Evolutionary conservation across 2,113 vertebrate species (phyloP), one percentile per base, ranked within the genome.

Genomic region (Lepisosteus oculatus): DNA sequence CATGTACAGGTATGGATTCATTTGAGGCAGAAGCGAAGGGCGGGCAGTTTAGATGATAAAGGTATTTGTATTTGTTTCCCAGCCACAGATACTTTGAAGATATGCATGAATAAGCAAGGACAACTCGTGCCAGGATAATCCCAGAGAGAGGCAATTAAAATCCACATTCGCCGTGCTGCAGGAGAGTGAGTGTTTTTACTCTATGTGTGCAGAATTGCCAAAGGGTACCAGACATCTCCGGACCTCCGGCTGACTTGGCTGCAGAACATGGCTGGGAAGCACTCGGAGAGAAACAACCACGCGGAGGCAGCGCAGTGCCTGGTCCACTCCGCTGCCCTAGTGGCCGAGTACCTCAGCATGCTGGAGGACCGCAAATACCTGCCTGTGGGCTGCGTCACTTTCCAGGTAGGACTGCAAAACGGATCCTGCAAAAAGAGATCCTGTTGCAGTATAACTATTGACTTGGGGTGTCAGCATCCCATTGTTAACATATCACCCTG

Each of bases 221-320:
- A 99, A 74, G 97, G 97, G 66, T 99, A 99, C 83, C 97, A 99
- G 92, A 98, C 97, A 0, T 99, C 97, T 14, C 97, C 97, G 0
- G 97, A 99, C 78, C 85, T 99, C 74, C 89, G 97, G 0, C 77
- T 99, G 72, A 99, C 97, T 0, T 99, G 97, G 97, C 84, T 99
- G 71, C 97, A 99, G 88, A 99, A 99, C 91, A 99, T 99, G 97
- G 97, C 97, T 0, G 97, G 97, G 54, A 99, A 99, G 63, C 97
- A 99, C 80, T 96, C 97, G 0, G 97, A 98, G 81, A 94, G 96
- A 73, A 97, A 93, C 86, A 99, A 99, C 73, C 96, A 99, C 0
- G 97, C 97, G 0, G 97, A 99, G 78, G 96, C 97, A 0, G 97
- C 97, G 0, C 97, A 99, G 88, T 99, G 97, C 87, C 87, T 99